Evolutionary conservation across 2,113 vertebrate species (phyloP).

Genomic region (Rhinolophus ferrumequinum): DNA sequence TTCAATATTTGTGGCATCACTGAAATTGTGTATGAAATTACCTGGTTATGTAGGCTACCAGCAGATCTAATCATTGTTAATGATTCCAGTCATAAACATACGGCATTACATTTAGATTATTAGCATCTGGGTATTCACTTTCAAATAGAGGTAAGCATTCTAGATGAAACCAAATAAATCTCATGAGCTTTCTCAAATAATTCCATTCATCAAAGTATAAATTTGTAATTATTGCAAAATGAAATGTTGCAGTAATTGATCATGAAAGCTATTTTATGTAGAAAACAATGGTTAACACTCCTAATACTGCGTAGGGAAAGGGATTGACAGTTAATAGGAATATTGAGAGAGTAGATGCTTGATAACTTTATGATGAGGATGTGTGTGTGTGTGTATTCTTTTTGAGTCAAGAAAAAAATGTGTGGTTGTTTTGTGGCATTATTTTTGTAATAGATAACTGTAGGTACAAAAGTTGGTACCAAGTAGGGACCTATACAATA

Average conservation of each 20-base stretch:
- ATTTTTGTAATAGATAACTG: background rate
- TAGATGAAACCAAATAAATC: background rate
- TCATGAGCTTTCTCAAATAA: background rate
- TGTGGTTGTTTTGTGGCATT: background rate
- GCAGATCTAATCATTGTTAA: background rate
- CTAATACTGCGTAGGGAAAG: background rate
- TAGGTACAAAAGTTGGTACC: background rate
- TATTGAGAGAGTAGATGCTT: background rate
- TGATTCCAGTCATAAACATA: background rate
- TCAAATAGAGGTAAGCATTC: background rate
- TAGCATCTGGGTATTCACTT: constrained; percentile 3
- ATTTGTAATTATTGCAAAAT: constrained; percentile 19
- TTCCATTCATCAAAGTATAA: background rate
- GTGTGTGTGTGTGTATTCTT: background rate
- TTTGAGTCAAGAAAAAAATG: background rate
- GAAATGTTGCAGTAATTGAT: background rate
- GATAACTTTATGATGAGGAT: background rate
- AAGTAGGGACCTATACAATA: background rate
- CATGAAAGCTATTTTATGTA: background rate
- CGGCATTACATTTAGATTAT: background rate
- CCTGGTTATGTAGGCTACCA: background rate
- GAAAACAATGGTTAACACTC: background rate
- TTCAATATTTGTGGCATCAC: background rate
- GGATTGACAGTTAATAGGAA: background rate
- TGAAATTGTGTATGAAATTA: background rate